Conservation (phyloP, 35 echinoderm and acorn worm species). For the Amphiura filiformis region DNA sequence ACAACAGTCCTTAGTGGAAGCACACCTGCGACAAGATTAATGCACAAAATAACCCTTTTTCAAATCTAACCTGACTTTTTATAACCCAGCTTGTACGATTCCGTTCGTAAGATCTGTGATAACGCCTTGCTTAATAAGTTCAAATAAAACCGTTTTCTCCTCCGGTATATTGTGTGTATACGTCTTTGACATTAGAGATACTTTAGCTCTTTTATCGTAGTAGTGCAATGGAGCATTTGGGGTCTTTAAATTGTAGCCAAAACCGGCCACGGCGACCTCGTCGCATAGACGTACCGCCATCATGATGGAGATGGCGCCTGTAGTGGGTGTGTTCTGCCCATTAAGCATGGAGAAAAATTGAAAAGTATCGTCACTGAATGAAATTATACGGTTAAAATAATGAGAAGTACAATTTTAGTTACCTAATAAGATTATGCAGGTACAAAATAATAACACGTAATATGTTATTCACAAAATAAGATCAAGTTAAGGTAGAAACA, state of each 20-base stretch:
- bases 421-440: neutral
- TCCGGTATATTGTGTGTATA: neutral
- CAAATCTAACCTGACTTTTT: neutral
- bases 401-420: neutral
- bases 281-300: constrained; percentile 67
- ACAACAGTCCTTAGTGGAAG: too few species aligned
- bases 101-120: neutral
- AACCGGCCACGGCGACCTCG: constrained; percentile 74
- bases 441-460: too few species aligned
- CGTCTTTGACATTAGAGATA: neutral
- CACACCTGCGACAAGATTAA: too few species aligned
- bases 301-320: constrained; percentile 59
- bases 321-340: constrained; percentile 83
- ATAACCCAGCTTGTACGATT: neutral
- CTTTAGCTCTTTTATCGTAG: constrained; percentile 52
- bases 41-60: too few species aligned
- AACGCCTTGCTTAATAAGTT: neutral
- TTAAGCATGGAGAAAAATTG: neutral
- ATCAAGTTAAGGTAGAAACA: too few species aligned
- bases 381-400: neutral
- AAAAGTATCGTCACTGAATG: neutral
- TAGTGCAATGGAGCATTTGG: constrained; percentile 71
- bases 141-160: neutral
- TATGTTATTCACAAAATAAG: too few species aligned
- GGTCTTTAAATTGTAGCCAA: constrained; percentile 51